Base-by-base conservation (phyloP, 1,140 invertebrate genomes). In the Formica selysi region DNA sequence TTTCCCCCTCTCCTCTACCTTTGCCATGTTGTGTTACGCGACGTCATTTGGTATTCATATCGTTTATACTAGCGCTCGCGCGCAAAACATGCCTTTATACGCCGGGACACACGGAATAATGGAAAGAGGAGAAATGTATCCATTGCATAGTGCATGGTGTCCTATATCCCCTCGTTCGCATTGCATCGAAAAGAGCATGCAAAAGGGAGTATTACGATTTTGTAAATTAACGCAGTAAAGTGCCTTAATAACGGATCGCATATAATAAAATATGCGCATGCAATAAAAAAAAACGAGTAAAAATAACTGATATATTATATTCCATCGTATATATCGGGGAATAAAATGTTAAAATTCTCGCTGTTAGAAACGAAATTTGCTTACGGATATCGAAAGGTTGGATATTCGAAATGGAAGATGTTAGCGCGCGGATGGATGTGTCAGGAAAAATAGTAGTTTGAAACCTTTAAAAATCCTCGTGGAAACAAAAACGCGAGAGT, bases 1-100 rank as follows among this genome's bases (percentile, higher is more conserved):
- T 32, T 13, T n/a, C 38, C 16, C 26, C 19, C 19, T 3, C 41
- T 10, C 10, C 10, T 8, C 41, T 44, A 44, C 16, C 0, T 51
- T 51, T 5, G 22, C 6, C 16, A 29, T 57, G 57, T 48, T 54
- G 13, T 51, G 71, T 65, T 41, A 57, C 26, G 26, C 54, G 54
- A 36, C 3, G 67, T 44, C 54, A 87, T 85, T 87, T 87, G 86
- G 71, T 87, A 87, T 87, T 87, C 86, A 85, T 87, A 87, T 86
- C 51, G 85, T 38, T 51, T 59, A 36, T 59, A 76, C 29, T 54
- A 54, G 65, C 36, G 44, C 38, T 76, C 64, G 80, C 64, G 80
- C 64, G 80, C 86, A 85, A 85, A 85, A 87, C 44, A 84, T 5
- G 62, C 71, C 71, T 76, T 81, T 67, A 48, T 84, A 67, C 26